phyloP scores from a whole-genome alignment of 2,797 vertebrate genomes.

The Stomatorhinus walkeri region DNA sequence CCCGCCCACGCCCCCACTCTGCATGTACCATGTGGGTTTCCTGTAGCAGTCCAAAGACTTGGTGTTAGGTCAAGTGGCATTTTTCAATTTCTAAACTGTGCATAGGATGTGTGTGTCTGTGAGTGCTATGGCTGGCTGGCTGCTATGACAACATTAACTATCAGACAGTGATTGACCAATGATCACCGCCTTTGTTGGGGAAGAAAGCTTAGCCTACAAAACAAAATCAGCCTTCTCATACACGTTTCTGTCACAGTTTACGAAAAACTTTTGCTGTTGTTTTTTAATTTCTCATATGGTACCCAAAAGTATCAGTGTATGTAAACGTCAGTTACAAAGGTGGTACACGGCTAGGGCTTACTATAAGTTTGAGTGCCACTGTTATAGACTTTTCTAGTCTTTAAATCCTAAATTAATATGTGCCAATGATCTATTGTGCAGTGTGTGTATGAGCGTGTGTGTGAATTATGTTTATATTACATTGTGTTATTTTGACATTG shows the following conservation, averaged over 20 bases:
- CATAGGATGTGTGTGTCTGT: background rate
- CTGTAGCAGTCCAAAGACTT: background rate
- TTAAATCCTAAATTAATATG: background rate
- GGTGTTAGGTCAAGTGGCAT: background rate
- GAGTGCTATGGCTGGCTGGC: background rate
- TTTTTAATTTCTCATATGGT: background rate
- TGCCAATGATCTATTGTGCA: background rate
- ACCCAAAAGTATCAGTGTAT: background rate
- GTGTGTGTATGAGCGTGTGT: background rate
- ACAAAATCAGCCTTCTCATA: background rate
- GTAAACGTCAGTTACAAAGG: background rate
- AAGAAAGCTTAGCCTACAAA: background rate
- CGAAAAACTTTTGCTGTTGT: background rate
- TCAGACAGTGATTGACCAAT: background rate
- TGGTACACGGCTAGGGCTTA: background rate
- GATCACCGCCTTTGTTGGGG: background rate
- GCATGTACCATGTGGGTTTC: background rate
- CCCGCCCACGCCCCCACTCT: background rate
- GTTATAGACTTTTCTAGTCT: background rate
- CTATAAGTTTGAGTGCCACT: background rate
- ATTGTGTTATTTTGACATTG: background rate
- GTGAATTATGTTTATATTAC: background rate
- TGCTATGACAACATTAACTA: background rate
- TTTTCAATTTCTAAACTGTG: background rate
- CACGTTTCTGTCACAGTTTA: background rate